Conservation (phyloP, 2,797 vertebrate genomes). For the Anisognathus igniventris region DNA sequence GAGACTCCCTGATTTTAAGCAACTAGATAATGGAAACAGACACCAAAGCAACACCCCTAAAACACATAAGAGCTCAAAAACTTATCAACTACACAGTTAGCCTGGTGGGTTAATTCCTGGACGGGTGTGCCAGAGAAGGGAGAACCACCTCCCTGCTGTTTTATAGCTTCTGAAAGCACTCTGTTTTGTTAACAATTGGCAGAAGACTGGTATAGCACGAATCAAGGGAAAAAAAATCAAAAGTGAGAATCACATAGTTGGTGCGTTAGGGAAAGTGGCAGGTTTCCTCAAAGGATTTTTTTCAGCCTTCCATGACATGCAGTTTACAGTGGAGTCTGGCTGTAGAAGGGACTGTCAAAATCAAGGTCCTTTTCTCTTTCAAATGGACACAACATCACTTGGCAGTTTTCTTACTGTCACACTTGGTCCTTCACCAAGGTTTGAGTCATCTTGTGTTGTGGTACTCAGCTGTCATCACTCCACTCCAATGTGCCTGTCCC, state of each 20-base stretch:
- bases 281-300: background rate
- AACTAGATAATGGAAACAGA: background rate
- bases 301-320: background rate
- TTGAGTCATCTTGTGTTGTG: background rate
- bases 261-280: background rate
- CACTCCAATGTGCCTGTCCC: background rate
- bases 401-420: background rate
- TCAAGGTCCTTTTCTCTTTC: background rate
- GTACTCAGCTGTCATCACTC: background rate
- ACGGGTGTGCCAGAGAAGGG: background rate
- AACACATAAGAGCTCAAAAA: background rate
- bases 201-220: background rate
- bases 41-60: fast-evolving
- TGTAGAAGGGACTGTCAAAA: background rate
- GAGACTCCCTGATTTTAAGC: background rate
- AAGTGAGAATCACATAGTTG: background rate
- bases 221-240: background rate
- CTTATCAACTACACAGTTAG: background rate
- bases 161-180: background rate
- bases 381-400: background rate
- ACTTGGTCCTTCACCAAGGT: background rate
- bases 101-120: background rate
- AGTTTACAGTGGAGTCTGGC: background rate
- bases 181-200: background rate
- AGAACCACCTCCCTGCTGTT: background rate